phyloP scores from a whole-genome alignment of 1,140 invertebrate genomes.

The Coptotermes formosanus region DNA sequence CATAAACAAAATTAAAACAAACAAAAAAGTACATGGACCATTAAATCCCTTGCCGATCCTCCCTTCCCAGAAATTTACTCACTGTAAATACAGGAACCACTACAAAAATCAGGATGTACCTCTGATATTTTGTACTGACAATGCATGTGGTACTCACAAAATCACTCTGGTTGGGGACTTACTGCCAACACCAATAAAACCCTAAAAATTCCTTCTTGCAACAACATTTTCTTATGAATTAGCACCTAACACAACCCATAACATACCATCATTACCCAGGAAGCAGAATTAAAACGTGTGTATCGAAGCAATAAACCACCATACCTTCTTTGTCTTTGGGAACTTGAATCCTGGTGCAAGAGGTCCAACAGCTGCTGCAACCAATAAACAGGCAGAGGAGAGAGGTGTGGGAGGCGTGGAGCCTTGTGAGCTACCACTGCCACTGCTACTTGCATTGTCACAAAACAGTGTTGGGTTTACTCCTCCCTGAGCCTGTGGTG shows the following conservation, averaged over 20 bases:
- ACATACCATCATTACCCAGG: too few species aligned
- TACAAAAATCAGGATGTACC: too few species aligned
- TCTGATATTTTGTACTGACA: too few species aligned
- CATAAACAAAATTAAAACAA: too few species aligned
- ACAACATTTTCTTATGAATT: not conserved
- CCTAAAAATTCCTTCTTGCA: not conserved
- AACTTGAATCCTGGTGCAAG: conserved; percentile 77
- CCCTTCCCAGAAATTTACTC: too few species aligned
- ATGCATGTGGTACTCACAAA: too few species aligned
- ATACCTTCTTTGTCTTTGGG: conserved; percentile 86
- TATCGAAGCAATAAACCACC: not conserved
- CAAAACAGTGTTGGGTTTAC: conserved; percentile 31
- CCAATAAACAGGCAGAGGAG: conserved; percentile 71
- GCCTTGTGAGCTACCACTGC: conserved; percentile 51
- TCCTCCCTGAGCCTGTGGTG: conserved; percentile 24
- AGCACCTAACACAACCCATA: not conserved
- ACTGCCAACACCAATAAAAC: too few species aligned
- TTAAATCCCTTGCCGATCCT: too few species aligned
- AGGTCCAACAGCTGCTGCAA: conserved; percentile 77
- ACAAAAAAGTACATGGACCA: too few species aligned
- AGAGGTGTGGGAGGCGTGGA: conserved; percentile 60
- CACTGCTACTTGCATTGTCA: conserved; percentile 41
- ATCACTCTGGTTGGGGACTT: too few species aligned
- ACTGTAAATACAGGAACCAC: too few species aligned
- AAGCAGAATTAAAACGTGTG: too few species aligned